Conservation (phyloP, 2,113 vertebrate genomes). For the Cryptomyrus ogoouensis region DNA sequence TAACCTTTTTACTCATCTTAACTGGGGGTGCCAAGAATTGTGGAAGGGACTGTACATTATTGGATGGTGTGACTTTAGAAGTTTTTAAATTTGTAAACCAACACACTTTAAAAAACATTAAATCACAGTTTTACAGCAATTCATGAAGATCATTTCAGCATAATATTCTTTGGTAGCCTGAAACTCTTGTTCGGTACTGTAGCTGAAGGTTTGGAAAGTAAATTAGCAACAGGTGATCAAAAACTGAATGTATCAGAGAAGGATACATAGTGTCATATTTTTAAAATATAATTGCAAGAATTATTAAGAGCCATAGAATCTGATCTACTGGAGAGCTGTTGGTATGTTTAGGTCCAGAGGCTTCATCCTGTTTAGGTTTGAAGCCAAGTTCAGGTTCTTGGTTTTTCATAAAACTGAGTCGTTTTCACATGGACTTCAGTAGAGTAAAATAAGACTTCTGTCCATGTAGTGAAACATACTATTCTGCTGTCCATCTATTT, state of each 20-base stretch:
- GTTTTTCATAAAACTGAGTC: not conserved
- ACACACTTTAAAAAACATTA: not conserved
- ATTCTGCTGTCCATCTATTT: not conserved
- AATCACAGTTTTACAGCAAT: not conserved
- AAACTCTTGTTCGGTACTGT: not conserved
- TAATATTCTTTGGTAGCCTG: not conserved
- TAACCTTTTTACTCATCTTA: not conserved
- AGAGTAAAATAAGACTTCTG: not conserved
- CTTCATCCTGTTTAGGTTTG: not conserved
- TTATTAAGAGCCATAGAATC: not conserved
- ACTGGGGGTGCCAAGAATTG: not conserved
- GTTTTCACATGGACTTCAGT: not conserved
- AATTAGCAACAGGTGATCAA: not conserved
- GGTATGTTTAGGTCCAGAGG: not conserved
- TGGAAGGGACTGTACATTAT: not conserved
- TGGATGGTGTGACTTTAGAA: not conserved
- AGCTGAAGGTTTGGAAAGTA: not conserved
- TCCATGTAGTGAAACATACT: not conserved
- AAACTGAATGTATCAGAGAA: not conserved
- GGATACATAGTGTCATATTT: not conserved
- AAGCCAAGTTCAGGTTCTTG: not conserved
- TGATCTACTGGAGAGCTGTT: not conserved
- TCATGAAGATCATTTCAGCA: not conserved
- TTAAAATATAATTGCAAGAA: not conserved
- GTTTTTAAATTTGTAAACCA: not conserved